phyloP scores from a whole-genome alignment of 2,797 vertebrate genomes.

The Melanotaenia maccullochi region DNA sequence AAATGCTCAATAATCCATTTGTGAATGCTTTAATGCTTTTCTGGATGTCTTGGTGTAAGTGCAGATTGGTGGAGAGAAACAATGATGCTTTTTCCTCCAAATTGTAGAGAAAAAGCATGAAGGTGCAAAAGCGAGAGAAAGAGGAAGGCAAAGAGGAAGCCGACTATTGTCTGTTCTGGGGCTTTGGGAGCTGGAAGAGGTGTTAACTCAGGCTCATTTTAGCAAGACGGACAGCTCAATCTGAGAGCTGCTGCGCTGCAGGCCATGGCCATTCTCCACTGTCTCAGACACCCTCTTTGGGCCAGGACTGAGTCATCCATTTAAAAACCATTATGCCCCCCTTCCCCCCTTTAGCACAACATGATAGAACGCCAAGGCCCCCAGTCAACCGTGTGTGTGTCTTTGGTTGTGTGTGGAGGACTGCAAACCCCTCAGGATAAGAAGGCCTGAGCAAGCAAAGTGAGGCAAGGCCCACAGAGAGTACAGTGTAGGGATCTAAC shows the following conservation, averaged over 20 bases:
- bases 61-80: slow-evolving; percentile 49
- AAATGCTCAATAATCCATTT: slow-evolving; percentile 49
- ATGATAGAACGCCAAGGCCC: slow-evolving; percentile 83
- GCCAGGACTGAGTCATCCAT: slow-evolving; percentile 82
- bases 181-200: slow-evolving; percentile 79
- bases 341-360: slow-evolving; percentile 87
- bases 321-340: slow-evolving; percentile 89
- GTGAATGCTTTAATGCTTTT: slow-evolving; percentile 32
- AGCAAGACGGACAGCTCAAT: slow-evolving; percentile 89
- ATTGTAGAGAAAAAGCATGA: slow-evolving; percentile 52
- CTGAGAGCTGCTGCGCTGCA: slow-evolving; percentile 84
- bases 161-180: slow-evolving; percentile 77
- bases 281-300: slow-evolving; percentile 75
- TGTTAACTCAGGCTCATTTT: slow-evolving; percentile 89
- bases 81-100: not conserved
- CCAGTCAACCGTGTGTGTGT: slow-evolving; percentile 59
- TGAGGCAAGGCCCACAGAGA: slow-evolving; percentile 65
- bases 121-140: slow-evolving; percentile 45
- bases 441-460: slow-evolving; percentile 62
- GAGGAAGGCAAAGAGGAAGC: slow-evolving; percentile 72
- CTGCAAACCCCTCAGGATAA: slow-evolving; percentile 67
- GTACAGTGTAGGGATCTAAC: slow-evolving; percentile 64
- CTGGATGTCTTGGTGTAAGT: slow-evolving; percentile 42
- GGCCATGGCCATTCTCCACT: slow-evolving; percentile 82
- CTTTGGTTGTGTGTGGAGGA: slow-evolving; percentile 50